Conservation (phyloP, 1,140 invertebrate species). For the Galleria mellonella region DNA sequence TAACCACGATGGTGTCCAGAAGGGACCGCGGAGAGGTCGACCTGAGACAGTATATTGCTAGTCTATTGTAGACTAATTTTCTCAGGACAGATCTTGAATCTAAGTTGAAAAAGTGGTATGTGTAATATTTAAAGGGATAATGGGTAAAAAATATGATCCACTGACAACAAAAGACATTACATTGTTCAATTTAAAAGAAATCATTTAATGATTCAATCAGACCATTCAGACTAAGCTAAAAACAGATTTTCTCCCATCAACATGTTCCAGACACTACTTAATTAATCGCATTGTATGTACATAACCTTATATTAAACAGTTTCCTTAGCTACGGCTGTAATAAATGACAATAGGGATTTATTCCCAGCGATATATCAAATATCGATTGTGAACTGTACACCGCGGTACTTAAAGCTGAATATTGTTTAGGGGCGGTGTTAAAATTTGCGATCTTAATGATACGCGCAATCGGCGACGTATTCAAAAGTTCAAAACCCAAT, state of each 20-base stretch:
- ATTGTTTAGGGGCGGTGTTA: slow-evolving; percentile 8
- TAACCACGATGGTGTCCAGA: too few species aligned
- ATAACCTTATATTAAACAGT: slow-evolving; percentile 48
- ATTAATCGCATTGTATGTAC: slow-evolving; percentile 13
- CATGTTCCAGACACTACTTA: slow-evolving; percentile 2
- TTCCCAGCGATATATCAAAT: slow-evolving; percentile 13
- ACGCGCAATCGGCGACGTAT: slow-evolving; percentile 34
- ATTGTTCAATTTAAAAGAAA: too few species aligned
- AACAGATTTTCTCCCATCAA: slow-evolving; percentile 1
- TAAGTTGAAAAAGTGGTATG: too few species aligned
- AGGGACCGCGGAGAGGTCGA: too few species aligned
- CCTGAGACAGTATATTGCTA: too few species aligned
- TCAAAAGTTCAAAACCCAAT: slow-evolving; percentile 34
- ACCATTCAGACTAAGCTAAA: too few species aligned
- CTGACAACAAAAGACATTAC: too few species aligned
- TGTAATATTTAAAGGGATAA: too few species aligned
- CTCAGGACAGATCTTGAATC: too few species aligned
- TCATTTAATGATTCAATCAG: too few species aligned
- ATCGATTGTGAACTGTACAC: slow-evolving; percentile 21
- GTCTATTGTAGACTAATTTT: too few species aligned
- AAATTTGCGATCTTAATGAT: slow-evolving; percentile 53
- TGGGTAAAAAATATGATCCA: too few species aligned
- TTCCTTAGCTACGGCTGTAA: slow-evolving; percentile 42
- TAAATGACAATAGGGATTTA: slow-evolving; percentile 52
- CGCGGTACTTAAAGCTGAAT: slow-evolving; percentile 20